A percentile compares a stretch with the other conserved stretches of the same genome.
Evolutionary conservation across 2,113 vertebrate species (phyloP).

Genomic region (Cynoglossus semilaevis): DNA sequence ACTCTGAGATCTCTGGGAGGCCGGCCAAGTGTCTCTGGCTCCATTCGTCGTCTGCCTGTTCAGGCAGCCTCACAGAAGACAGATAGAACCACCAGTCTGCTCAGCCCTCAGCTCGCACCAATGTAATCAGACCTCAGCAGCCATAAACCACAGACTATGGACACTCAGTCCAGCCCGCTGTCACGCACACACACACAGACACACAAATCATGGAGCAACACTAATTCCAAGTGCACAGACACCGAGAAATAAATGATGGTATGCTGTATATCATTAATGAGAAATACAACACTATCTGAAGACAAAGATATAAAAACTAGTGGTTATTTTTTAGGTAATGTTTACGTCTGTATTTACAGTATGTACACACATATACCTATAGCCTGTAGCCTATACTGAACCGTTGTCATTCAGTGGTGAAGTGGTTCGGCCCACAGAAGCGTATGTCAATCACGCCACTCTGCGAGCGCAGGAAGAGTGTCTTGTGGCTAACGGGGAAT

Average conservation of each 20-base stretch:
- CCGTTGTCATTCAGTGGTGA: conserved; percentile 39
- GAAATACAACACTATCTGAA: no score
- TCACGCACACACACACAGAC: conserved; percentile 35
- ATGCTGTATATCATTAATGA: no score
- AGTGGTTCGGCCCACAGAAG: conserved; percentile 25
- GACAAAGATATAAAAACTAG: no score
- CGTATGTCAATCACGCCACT: conserved; percentile 29
- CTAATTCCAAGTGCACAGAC: conserved; percentile 10
- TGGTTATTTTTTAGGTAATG: no score
- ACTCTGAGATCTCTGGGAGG: conserved; percentile 60
- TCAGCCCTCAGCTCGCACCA: conserved; percentile 61
- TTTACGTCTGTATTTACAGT: neutral
- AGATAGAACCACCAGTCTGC: conserved; percentile 66
- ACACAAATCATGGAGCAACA: neutral
- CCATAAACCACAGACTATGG: conserved; percentile 67
- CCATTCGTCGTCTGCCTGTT: conserved; percentile 61
- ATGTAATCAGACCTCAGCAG: conserved; percentile 71
- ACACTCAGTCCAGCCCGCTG: conserved; percentile 57
- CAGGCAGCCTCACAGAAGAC: conserved; percentile 68
- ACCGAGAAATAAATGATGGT: conserved; percentile 8
- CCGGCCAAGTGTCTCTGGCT: conserved; percentile 65
- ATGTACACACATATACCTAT: conserved; percentile 1
- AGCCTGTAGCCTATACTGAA: neutral
- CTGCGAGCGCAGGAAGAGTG: conserved; percentile 43
- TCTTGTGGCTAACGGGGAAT: conserved; percentile 38